A percentile compares a stretch with the other conserved stretches of the same genome.
Evolutionary conservation across 2,797 vertebrate genomes (phyloP).

Genomic region (Varecia variegata): DNA sequence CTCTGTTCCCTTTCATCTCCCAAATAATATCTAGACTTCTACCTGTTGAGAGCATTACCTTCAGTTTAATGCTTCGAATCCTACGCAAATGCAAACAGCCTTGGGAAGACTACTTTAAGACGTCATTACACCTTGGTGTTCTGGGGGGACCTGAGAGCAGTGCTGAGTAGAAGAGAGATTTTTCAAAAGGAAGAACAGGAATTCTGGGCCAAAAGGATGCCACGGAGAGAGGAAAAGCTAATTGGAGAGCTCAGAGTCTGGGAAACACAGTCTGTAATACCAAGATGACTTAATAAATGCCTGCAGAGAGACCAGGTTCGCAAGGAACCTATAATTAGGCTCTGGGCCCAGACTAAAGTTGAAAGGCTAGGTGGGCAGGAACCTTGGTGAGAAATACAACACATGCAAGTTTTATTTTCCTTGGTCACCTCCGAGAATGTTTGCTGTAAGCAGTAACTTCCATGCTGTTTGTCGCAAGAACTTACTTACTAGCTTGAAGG

Average conservation of each 20-base stretch:
- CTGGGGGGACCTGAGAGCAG: neutral
- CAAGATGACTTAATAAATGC: neutral
- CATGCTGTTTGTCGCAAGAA: neutral
- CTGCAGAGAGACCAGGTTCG: neutral
- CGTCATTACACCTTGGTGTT: neutral
- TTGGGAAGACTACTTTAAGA: neutral
- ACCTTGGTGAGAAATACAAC: neutral
- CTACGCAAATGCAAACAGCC: slow-evolving; percentile 53
- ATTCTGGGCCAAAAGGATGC: neutral
- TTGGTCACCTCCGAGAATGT: neutral
- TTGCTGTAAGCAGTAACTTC: neutral
- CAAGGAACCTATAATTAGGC: neutral
- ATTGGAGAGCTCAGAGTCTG: neutral
- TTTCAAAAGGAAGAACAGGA: neutral
- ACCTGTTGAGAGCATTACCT: neutral
- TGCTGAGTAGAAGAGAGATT: neutral
- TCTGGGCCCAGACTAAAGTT: neutral
- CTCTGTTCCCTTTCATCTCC: neutral
- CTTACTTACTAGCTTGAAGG: neutral
- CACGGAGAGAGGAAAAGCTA: neutral
- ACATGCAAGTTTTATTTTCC: neutral
- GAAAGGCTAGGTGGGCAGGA: neutral
- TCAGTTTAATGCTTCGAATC: neutral
- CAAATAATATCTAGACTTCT: neutral
- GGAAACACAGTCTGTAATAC: neutral